Evolutionary conservation across 2,113 vertebrate genomes (phyloP).

Genomic region (Toxotes chatareus): DNA sequence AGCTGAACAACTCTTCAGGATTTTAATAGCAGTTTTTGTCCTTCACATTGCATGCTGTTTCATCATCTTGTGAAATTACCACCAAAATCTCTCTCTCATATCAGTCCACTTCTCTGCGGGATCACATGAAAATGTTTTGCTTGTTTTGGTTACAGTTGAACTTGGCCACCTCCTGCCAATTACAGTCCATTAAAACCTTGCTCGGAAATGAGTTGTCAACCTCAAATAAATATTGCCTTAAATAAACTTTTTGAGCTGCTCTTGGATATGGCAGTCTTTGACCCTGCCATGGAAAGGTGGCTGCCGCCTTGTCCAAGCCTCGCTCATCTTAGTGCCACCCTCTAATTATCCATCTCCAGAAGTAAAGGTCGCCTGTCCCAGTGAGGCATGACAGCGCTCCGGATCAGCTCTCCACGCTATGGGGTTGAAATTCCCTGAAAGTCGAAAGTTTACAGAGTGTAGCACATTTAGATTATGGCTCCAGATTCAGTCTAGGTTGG

Average conservation of each 20-base stretch:
- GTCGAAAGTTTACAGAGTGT: not conserved
- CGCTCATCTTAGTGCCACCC: conserved; percentile 55
- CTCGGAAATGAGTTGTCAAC: conserved; percentile 71
- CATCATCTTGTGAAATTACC: conserved; percentile 46
- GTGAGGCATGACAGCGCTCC: conserved; percentile 21
- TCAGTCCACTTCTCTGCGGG: conserved; percentile 16
- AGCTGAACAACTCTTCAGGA: not conserved
- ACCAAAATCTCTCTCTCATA: conserved; percentile 28
- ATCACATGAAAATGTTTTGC: conserved; percentile 41
- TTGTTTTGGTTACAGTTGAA: conserved; percentile 68
- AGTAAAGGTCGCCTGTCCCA: conserved; percentile 62
- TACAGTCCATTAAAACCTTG: conserved; percentile 38
- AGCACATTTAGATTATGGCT: not conserved
- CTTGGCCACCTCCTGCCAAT: conserved; percentile 29
- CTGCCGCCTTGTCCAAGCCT: conserved; percentile 32
- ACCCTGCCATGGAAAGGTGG: conserved; percentile 70
- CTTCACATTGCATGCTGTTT: conserved; percentile 40
- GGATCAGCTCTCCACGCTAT: conserved; percentile 19
- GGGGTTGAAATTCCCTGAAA: not conserved
- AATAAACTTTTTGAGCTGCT: conserved; percentile 60
- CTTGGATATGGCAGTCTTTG: conserved; percentile 50
- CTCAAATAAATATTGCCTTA: conserved; percentile 68
- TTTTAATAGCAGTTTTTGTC: not conserved
- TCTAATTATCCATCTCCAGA: conserved; percentile 70
- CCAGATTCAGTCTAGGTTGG: not conserved